These are phyloP conservation scores for Pyrgus malvae DNA, from an alignment of 2,888 invertebrate species.

Conservation along the genomic window DNA sequence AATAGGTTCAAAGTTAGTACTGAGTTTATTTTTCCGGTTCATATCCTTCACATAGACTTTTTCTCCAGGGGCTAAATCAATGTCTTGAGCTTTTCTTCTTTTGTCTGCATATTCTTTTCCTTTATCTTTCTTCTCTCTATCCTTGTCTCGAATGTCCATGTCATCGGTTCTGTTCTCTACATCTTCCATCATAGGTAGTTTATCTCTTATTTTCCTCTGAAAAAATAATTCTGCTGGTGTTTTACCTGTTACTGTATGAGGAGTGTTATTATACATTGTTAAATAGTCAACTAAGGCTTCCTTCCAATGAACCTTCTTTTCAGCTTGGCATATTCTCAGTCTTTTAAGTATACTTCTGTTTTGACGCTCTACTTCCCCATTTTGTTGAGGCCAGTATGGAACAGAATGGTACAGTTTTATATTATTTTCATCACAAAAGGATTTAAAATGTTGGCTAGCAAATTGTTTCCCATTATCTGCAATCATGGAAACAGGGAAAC, in stretches of 20 bases:
- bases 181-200: background rate
- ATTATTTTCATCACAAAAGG: background rate
- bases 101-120: background rate
- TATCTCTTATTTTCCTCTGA: constrained; percentile 5
- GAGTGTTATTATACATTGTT: background rate
- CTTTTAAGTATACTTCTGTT: background rate
- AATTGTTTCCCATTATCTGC: background rate
- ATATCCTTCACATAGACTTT: background rate
- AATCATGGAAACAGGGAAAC: background rate
- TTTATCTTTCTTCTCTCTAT: background rate
- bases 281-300: background rate
- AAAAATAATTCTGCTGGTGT: constrained; percentile 1
- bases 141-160: background rate
- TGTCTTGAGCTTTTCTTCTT: background rate
- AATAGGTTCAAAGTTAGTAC: background rate
- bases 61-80: background rate
- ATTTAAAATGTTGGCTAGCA: background rate
- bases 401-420: background rate
- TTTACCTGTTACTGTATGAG: background rate
- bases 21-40: background rate
- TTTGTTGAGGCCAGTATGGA: background rate
- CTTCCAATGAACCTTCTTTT: background rate
- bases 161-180: background rate
- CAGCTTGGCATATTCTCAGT: background rate
- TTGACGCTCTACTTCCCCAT: background rate